Conservation (phyloP, 2,113 vertebrate species). For the Cyprinodon brontotheroides region DNA sequence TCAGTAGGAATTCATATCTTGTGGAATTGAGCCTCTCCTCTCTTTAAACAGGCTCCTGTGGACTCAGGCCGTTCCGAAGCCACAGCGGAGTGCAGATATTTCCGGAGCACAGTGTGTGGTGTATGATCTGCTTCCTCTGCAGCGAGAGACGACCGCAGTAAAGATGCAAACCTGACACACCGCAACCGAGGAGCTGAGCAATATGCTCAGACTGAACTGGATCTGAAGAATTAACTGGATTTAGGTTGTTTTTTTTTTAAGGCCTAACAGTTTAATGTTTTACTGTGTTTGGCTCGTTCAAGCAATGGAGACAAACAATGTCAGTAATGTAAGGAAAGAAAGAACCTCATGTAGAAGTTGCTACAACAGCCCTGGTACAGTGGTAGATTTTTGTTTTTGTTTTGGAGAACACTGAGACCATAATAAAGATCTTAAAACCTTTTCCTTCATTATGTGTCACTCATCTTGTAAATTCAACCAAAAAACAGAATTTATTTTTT, state of each 20-base stretch:
- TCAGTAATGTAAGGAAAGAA: too few species aligned
- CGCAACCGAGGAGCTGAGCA: background rate
- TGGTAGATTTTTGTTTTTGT: too few species aligned
- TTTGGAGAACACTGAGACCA: too few species aligned
- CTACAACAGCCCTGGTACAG: too few species aligned
- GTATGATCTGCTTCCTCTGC: slow-evolving; percentile 72
- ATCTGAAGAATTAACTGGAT: background rate
- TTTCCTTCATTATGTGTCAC: too few species aligned
- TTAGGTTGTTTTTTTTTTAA: background rate
- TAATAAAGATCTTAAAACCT: too few species aligned
- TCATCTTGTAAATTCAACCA: too few species aligned
- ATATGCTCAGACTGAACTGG: background rate
- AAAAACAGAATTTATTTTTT: too few species aligned
- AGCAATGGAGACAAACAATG: too few species aligned
- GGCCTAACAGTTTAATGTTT: too few species aligned
- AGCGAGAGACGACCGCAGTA: slow-evolving; percentile 36
- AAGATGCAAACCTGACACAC: slow-evolving; percentile 22
- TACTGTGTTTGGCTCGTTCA: too few species aligned
- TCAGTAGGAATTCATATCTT: background rate
- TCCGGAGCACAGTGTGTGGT: slow-evolving; percentile 78
- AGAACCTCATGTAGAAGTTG: too few species aligned
- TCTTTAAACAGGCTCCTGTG: slow-evolving; percentile 71
- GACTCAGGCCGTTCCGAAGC: slow-evolving; percentile 68
- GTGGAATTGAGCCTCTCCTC: background rate
- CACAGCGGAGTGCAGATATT: slow-evolving; percentile 73